phyloP scores from a whole-genome alignment of 2,797 vertebrate genomes.

The Siniperca scherzeri region DNA sequence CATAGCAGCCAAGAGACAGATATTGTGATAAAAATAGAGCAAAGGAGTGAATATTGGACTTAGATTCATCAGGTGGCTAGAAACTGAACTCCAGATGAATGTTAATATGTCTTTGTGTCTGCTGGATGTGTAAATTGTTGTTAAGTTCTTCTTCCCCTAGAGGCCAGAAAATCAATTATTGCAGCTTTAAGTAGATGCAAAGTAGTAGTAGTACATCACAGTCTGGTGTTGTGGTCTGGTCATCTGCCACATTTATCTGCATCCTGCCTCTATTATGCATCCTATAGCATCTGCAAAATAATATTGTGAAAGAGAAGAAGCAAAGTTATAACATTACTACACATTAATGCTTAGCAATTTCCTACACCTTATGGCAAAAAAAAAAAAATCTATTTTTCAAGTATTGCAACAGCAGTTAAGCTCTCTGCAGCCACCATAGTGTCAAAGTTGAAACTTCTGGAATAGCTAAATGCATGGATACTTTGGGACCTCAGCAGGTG shows the following conservation, averaged over 20 bases:
- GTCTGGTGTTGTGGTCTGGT: background rate
- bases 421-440: background rate
- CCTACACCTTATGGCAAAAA: background rate
- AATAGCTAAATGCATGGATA: slow-evolving; percentile 17
- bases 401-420: background rate
- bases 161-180: background rate
- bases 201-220: background rate
- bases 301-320: background rate
- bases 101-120: background rate
- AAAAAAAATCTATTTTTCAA: background rate
- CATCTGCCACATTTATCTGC: background rate
- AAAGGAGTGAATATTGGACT: background rate
- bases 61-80: background rate
- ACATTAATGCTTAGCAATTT: background rate
- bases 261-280: background rate
- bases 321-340: background rate
- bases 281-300: background rate
- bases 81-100: background rate
- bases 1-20: background rate
- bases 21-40: background rate
- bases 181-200: background rate
- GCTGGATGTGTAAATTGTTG: background rate
- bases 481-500: slow-evolving; percentile 45
- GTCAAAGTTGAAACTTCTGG: slow-evolving; percentile 2
- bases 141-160: background rate